Evolutionary conservation across 2,797 vertebrate genomes (phyloP), one percentile per base, ranked within the genome.

Genomic region (Molossus alvarezi): DNA sequence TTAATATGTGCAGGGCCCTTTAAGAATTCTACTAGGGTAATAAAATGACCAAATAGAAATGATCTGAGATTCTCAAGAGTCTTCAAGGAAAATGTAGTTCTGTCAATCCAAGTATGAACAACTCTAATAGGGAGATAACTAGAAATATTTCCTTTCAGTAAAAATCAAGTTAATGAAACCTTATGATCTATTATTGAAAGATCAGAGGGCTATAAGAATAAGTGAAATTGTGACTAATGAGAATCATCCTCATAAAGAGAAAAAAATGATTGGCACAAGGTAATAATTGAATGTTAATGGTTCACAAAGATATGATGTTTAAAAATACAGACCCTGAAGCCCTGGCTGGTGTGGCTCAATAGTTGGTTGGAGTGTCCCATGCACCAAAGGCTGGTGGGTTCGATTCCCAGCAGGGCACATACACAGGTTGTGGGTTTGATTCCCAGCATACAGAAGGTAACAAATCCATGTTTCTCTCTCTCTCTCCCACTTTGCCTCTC

Each of bases 61-160:
- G 45, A 71, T 65, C 85, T n/a, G 27, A 77, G 15, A 95, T 76
- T 37, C 33, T 33, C 29, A 95, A 55, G 48, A 64, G 45, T 85
- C n/a, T 62, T 57, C 25, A 90, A 82, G n/a, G 53, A 79, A 90
- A 90, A 75, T 10, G 25, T 10, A 75, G 58, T 55, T 96, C 33
- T 60, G 33, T 13, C 23, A 8, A 58, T 88, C 13, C 67, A 17
- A 45, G 9, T 62, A 14, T 58, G 41, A 85, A 79, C 29, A 92
- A 58, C 37, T 58, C 6, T 57, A 88, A n/a, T 8, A 37, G 41
- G 20, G 2, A 69, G 53, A 55, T 88, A 33, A 82, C 75, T 65
- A 76, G 80, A 93, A 93, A 89, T 79, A 89, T n/a, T 75, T 89
- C 20, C 37, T 90, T 71, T 79, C 25, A 62, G 48, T 77, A 92